Conservation (phyloP, 53 echinoderm and acorn worm genomes). For the Temnopleurus reevesii region DNA sequence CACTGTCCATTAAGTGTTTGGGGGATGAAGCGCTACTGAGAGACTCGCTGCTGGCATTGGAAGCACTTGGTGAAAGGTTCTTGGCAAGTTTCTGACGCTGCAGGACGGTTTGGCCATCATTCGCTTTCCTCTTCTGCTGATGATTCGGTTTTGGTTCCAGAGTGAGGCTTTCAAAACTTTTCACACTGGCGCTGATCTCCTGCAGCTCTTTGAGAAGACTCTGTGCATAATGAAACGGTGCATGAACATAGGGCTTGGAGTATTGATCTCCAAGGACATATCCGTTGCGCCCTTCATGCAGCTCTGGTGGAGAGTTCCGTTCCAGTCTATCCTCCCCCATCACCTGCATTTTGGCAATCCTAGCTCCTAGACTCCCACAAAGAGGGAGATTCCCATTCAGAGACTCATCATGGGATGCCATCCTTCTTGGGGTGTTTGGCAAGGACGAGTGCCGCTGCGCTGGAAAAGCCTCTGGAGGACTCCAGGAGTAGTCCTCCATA, state of each 20-base stretch:
- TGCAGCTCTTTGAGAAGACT: slow-evolving; percentile 85
- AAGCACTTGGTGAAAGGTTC: slow-evolving; percentile 49
- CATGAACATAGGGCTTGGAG: slow-evolving; percentile 87
- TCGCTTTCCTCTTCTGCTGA: slow-evolving; percentile 84
- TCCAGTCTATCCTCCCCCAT: slow-evolving; percentile 51
- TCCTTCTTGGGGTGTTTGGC: background rate
- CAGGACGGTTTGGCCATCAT: slow-evolving; percentile 42
- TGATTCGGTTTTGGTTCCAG: slow-evolving; percentile 75
- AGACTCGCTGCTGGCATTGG: slow-evolving; percentile 22
- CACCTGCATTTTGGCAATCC: slow-evolving; percentile 41
- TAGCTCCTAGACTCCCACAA: background rate
- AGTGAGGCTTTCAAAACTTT: slow-evolving; percentile 92
- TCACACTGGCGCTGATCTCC: slow-evolving; percentile 90
- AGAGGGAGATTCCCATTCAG: slow-evolving; percentile 44
- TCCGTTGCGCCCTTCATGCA: slow-evolving; percentile 61
- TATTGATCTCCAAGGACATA: slow-evolving; percentile 84
- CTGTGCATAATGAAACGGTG: slow-evolving; percentile 95
- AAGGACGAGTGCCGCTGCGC: slow-evolving; percentile 17
- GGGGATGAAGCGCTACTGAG: slow-evolving; percentile 26
- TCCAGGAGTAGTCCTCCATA: slow-evolving; percentile 43
- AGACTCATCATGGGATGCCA: slow-evolving; percentile 5
- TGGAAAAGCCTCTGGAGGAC: slow-evolving; percentile 23
- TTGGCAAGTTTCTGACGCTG: slow-evolving; percentile 71
- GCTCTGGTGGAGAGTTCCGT: background rate
- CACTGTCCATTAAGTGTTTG: slow-evolving; percentile 59